Base-by-base conservation (phyloP, 1,140 invertebrate genomes). In the Drosophila punjabiensis region DNA sequence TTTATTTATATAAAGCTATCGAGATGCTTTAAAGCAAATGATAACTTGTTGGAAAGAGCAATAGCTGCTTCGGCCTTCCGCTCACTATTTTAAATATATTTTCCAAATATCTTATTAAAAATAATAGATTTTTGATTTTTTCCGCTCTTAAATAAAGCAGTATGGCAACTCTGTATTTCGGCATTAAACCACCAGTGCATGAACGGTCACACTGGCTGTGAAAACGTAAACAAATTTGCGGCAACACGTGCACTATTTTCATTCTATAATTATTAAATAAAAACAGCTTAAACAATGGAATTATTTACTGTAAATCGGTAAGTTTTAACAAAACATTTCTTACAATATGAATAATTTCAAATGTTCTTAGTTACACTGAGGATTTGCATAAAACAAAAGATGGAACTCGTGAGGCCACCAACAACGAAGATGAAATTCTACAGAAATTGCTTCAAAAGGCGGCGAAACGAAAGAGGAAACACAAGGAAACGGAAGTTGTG, bases 371-470 rank as follows among this genome's bases (percentile, higher is more conserved):
- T 5, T 87, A 87, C 47, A 88, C 76, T 1, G 84, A 88, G 28
- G 66, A 74, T 45, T 62, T 62, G 1, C 52, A 66, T 8, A 67
- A 63, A 30, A 61, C 28, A 10, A 85, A 68, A 43, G 30, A 39
- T 4, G 10, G n/a, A 43, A 66, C 61, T n/a, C 2, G 47, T 52
- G 24, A 53, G 35, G 20, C 33, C 53, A 43, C 24, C 39, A 30
- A 58, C 33, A 93, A 93, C 67, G 94, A 95, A 93, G 93, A 94
- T 59, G 89, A 94, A 81, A 94, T 95, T 88, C 91, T 96, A 20
- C 93, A 95, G 76, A 94, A 94, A 62, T 86, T 96, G 24, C 93
- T 95, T 60, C 93, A 95, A 91, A 94, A 93, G 58, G 83, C 76
- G 14, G 84, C 87, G 35, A 89, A 93, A 61, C 81, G 92, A 8